Percentiles rank a stretch among this genome's conserved stretches.
phyloP scores from a whole-genome alignment of 2,113 vertebrate genomes.

The Oryzias celebensis region DNA sequence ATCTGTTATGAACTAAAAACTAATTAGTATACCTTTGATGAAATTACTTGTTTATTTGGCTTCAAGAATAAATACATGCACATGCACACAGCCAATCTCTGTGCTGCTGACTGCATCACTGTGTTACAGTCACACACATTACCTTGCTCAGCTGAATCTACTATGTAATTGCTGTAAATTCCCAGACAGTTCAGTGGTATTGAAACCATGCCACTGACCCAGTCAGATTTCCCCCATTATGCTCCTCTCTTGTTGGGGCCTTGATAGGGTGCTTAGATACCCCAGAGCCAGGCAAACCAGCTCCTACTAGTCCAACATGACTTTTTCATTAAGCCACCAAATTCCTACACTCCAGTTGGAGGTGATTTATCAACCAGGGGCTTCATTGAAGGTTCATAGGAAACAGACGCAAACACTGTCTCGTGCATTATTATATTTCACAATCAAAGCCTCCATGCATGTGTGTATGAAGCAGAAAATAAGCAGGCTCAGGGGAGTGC shows the following conservation, averaged over 20 bases:
- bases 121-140: constrained; percentile 32
- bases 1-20: background rate
- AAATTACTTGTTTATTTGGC: constrained; percentile 24
- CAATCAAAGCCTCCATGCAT: constrained; percentile 46
- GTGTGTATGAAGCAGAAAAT: constrained; percentile 7
- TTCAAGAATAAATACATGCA: constrained; percentile 1
- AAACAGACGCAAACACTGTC: constrained; percentile 75
- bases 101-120: constrained; percentile 21
- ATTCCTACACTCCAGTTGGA: constrained; percentile 80
- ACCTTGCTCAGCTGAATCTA: constrained; percentile 39
- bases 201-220: constrained; percentile 57
- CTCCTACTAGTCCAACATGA: constrained; percentile 77
- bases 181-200: constrained; percentile 63
- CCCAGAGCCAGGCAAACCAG: constrained; percentile 52
- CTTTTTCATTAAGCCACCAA: constrained; percentile 89
- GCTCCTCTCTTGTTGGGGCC: constrained; percentile 62
- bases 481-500: constrained; percentile 21
- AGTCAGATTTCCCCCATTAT: constrained; percentile 21
- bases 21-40: background rate
- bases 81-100: constrained; percentile 13
- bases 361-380: constrained; percentile 84
- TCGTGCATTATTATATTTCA: constrained; percentile 77
- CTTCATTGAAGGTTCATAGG: constrained; percentile 81
- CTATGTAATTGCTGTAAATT: constrained; percentile 57
- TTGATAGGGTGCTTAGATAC: constrained; percentile 56